These are phyloP conservation scores for Dasyornis broadbenti DNA, from an alignment of 2,113 vertebrate genomes.

Conservation along the genomic window DNA sequence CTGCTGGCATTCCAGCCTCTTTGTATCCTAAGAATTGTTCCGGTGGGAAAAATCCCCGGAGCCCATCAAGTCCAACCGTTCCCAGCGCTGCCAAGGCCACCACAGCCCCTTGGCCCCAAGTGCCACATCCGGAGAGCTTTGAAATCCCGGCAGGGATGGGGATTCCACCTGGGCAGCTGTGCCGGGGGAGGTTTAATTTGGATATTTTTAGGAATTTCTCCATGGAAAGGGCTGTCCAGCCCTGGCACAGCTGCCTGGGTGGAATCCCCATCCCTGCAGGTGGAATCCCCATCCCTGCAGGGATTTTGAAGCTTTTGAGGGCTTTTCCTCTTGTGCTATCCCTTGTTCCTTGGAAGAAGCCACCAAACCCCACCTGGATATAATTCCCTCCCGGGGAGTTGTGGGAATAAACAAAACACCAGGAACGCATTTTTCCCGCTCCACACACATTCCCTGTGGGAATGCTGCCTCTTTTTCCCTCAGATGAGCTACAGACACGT, in stretches of 20 bases:
- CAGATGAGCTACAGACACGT: neutral
- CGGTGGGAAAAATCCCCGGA: neutral
- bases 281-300: too few species aligned
- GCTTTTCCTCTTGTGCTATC: neutral
- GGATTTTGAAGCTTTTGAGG: too few species aligned
- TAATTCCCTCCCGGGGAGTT: fast-evolving
- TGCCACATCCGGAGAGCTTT: neutral
- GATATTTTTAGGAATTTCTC: too few species aligned
- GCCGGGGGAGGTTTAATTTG: too few species aligned
- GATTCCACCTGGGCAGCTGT: neutral
- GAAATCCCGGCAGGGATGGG: neutral
- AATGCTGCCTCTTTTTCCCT: neutral
- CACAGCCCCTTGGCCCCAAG: fast-evolving
- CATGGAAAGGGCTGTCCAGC: too few species aligned
- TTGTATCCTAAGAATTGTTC: neutral
- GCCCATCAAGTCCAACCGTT: neutral
- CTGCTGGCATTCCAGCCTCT: neutral
- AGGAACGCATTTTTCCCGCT: neutral
- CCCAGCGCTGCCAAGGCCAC: neutral
- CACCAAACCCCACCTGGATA: fast-evolving
- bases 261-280: too few species aligned
- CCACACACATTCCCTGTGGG: neutral
- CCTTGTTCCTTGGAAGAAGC: neutral
- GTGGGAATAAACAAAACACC: neutral
- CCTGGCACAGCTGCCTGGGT: neutral